Evolutionary conservation across 1,140 invertebrate species (phyloP).

Genomic region (Drosophila punjabiensis): DNA sequence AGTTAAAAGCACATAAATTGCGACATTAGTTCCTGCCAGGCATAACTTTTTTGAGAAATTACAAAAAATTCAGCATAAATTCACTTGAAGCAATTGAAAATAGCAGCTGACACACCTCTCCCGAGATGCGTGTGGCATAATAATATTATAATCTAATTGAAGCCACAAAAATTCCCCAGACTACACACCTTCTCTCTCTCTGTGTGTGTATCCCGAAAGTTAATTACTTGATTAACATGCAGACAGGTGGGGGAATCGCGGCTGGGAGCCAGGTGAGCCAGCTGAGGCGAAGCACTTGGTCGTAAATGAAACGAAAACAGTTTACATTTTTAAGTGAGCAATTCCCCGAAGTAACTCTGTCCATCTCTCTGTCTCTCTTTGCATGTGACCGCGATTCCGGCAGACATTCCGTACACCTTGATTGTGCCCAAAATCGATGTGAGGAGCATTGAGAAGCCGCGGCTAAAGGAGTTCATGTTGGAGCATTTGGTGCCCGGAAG

Average conservation of each 20-base stretch:
- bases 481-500: slow-evolving; percentile 87
- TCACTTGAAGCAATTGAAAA: slow-evolving; percentile 20
- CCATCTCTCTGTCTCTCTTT: neutral
- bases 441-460: slow-evolving; percentile 85
- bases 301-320: slow-evolving; percentile 60
- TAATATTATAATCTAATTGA: slow-evolving; percentile 30
- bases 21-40: neutral
- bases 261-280: slow-evolving; percentile 28
- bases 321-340: slow-evolving; percentile 65
- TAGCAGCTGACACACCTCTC: slow-evolving; percentile 25
- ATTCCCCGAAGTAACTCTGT: slow-evolving; percentile 29
- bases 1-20: slow-evolving; percentile 5
- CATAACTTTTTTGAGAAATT: slow-evolving; percentile 6
- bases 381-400: slow-evolving; percentile 17
- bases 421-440: slow-evolving; percentile 87
- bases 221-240: slow-evolving; percentile 66
- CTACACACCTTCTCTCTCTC: slow-evolving; percentile 10
- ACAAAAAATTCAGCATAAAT: neutral
- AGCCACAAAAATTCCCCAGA: slow-evolving; percentile 12
- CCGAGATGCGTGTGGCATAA: slow-evolving; percentile 32
- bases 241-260: slow-evolving; percentile 30
- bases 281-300: slow-evolving; percentile 12
- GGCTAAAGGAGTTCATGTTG: slow-evolving; percentile 86
- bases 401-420: slow-evolving; percentile 88
- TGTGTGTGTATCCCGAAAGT: slow-evolving; percentile 25